These are phyloP conservation scores for Greenwoodochromis staneri DNA, from an alignment of 2,113 vertebrate genomes.

Conservation along the genomic window DNA sequence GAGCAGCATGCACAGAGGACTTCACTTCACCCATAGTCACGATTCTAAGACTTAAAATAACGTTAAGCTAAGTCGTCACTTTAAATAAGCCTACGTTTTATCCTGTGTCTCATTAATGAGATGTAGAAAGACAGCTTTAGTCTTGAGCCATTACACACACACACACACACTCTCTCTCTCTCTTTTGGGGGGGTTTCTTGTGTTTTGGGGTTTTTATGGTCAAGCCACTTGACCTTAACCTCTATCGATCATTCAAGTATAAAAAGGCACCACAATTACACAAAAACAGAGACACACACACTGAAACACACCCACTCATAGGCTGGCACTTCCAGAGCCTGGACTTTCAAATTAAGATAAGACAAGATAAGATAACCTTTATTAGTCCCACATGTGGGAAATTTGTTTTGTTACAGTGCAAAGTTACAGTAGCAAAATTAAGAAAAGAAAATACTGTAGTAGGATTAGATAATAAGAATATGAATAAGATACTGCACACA, in stretches of 20 bases:
- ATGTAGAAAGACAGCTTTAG: not conserved
- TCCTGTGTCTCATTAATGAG: not conserved
- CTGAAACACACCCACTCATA: accelerated
- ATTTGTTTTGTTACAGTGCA: not conserved
- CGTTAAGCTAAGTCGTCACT: not conserved
- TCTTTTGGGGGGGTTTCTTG: accelerated
- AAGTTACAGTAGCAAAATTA: not conserved
- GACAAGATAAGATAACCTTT: accelerated
- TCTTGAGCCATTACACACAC: not conserved
- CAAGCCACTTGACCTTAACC: not conserved
- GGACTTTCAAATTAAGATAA: not conserved
- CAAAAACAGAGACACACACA: not conserved
- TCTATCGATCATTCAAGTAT: not conserved
- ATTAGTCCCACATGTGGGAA: not conserved
- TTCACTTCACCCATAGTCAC: not conserved
- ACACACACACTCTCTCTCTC: not conserved
- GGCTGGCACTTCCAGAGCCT: not conserved
- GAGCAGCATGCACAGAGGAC: slow-evolving; percentile 29
- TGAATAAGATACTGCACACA: not conserved
- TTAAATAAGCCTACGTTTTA: not conserved
- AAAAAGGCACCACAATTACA: not conserved
- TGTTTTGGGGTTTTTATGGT: not conserved
- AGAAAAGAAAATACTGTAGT: not conserved
- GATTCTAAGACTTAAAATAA: not conserved
- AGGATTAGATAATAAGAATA: not conserved